Percentiles rank a stretch among this genome's conserved stretches.
Conservation (phyloP, 2,113 vertebrate genomes). For the Cyphomyrus plagiostoma region DNA sequence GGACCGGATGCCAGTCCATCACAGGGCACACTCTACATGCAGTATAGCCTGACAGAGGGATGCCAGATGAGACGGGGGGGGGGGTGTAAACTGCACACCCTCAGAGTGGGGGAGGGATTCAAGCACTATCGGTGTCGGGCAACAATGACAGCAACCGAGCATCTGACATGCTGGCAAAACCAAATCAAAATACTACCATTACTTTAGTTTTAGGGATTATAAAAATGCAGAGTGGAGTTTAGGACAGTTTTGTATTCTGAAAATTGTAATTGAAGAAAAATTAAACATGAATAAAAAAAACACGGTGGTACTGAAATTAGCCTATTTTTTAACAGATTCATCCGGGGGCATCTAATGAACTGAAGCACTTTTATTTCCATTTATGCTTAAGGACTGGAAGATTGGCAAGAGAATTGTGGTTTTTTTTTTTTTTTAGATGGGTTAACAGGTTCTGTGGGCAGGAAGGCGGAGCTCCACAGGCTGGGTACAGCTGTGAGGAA, state of each 20-base stretch:
- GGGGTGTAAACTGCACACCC: neutral
- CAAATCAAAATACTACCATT: neutral
- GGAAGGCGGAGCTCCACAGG: neutral
- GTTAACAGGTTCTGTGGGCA: conserved; percentile 3
- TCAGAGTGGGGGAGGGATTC: neutral
- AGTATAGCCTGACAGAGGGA: neutral
- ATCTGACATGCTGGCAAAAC: neutral
- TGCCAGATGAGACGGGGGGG: neutral
- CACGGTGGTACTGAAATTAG: neutral
- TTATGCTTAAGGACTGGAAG: neutral
- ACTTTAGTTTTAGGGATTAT: neutral
- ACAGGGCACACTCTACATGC: neutral
- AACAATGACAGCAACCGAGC: neutral
- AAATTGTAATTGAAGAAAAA: neutral
- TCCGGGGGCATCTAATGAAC: neutral
- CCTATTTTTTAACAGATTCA: neutral
- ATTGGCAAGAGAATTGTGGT: neutral
- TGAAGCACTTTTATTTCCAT: conserved; percentile 2
- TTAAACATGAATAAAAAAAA: neutral
- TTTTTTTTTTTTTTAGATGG: neutral
- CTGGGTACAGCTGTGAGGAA: neutral
- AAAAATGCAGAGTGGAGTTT: neutral
- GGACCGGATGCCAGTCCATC: neutral
- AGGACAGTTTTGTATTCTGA: neutral
- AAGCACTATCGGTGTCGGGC: neutral